Evolutionary conservation across 2,113 vertebrate genomes (phyloP).

Genomic region (Stegostoma tigrinum): DNA sequence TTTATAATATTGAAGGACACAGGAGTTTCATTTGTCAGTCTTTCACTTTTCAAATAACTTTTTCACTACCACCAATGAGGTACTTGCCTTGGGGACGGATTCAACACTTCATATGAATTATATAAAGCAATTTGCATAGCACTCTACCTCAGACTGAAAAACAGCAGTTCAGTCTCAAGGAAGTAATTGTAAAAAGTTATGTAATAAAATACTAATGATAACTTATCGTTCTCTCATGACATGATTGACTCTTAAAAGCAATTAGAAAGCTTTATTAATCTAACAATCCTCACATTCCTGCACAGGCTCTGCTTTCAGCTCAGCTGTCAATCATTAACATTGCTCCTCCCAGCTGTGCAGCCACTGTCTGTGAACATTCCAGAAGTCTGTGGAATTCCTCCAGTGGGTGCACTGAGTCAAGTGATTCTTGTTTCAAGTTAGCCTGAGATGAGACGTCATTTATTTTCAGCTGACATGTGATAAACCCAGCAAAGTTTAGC

Average conservation of each 20-base stretch:
- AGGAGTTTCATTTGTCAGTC: not conserved
- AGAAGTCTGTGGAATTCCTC: not conserved
- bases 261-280: no score
- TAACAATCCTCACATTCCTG: not conserved
- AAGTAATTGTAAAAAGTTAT: not conserved
- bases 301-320: not conserved
- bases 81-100: not conserved
- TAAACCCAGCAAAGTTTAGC: slow-evolving; percentile 39
- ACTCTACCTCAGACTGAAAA: not conserved
- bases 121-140: not conserved
- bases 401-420: not conserved
- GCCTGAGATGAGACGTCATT: not conserved
- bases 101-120: not conserved
- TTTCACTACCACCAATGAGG: not conserved
- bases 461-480: not conserved
- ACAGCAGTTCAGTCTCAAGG: not conserved
- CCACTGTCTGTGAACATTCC: not conserved
- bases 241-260: no score
- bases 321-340: not conserved
- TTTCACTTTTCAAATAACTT: not conserved
- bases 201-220: no score
- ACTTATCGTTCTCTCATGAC: no score
- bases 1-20: not conserved
- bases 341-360: not conserved
- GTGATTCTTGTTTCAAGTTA: not conserved